Percentiles rank a stretch among this genome's conserved stretches.
Conservation (phyloP, 2,888 invertebrate species). For the Tipula lateralis region DNA sequence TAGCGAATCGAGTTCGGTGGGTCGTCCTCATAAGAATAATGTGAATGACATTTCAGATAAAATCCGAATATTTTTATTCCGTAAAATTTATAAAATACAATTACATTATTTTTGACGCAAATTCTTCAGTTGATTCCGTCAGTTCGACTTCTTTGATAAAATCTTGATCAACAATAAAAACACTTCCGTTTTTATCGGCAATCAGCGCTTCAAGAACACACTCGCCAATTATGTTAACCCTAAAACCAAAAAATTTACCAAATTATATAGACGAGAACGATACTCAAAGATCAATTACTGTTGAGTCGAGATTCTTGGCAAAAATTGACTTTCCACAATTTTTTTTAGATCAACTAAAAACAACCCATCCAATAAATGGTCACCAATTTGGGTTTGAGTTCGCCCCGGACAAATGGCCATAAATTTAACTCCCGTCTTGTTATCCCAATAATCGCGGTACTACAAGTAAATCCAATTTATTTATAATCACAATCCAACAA, state of each 20-base stretch:
- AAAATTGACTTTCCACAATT: neutral
- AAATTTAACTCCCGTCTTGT: slow-evolving; percentile 42
- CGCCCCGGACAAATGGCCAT: slow-evolving; percentile 47
- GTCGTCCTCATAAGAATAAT: too few species aligned
- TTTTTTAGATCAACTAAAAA: neutral
- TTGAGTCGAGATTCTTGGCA: neutral
- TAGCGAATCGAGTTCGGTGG: too few species aligned
- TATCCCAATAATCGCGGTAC: slow-evolving; percentile 37
- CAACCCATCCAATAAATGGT: neutral
- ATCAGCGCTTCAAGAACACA: neutral
- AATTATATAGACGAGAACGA: neutral
- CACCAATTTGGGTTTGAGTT: slow-evolving; percentile 35
- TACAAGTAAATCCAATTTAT: neutral
- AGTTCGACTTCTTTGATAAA: neutral
- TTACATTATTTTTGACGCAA: too few species aligned
- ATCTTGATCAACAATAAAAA: neutral
- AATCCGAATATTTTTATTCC: too few species aligned
- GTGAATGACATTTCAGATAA: too few species aligned
- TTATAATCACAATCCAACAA: neutral
- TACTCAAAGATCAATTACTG: neutral
- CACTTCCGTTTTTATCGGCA: neutral
- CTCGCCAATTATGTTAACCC: neutral
- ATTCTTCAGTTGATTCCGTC: neutral
- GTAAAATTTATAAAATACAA: too few species aligned
- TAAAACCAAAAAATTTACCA: neutral